phyloP scores from a whole-genome alignment of 2,888 invertebrate genomes.

The Cantharis rufa region DNA sequence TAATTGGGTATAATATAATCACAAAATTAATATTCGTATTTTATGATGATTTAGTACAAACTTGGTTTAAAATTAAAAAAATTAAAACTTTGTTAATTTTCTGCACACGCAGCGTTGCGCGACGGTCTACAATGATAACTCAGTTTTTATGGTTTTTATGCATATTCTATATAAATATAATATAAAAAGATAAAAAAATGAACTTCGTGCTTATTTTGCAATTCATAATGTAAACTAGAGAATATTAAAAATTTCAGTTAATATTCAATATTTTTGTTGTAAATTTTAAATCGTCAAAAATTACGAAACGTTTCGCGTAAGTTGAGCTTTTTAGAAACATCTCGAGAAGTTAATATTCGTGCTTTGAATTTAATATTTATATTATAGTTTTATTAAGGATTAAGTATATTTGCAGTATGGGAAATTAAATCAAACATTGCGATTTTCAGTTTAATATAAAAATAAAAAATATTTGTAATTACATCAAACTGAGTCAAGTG shows the following conservation, averaged over 20 bases:
- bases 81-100: too few species aligned
- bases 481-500: too few species aligned
- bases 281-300: neutral
- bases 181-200: neutral
- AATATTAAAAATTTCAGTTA: neutral
- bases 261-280: neutral
- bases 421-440: neutral
- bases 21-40: too few species aligned
- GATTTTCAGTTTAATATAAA: neutral
- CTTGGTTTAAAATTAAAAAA: too few species aligned
- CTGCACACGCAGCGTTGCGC: too few species aligned
- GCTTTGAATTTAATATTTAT: constrained; percentile 11
- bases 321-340: constrained; percentile 11
- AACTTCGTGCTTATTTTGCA: neutral
- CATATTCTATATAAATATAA: too few species aligned
- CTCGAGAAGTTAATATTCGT: constrained; percentile 19
- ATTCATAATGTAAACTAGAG: neutral
- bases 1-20: too few species aligned
- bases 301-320: neutral
- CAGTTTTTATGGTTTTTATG: too few species aligned
- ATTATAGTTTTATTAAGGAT: neutral
- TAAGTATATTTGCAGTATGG: neutral
- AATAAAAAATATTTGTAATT: neutral
- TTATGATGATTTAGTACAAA: too few species aligned
- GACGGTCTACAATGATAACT: too few species aligned